These are phyloP conservation scores for Syngnathoides biaculeatus DNA, from an alignment of 2,113 vertebrate species.

Conservation along the genomic window DNA sequence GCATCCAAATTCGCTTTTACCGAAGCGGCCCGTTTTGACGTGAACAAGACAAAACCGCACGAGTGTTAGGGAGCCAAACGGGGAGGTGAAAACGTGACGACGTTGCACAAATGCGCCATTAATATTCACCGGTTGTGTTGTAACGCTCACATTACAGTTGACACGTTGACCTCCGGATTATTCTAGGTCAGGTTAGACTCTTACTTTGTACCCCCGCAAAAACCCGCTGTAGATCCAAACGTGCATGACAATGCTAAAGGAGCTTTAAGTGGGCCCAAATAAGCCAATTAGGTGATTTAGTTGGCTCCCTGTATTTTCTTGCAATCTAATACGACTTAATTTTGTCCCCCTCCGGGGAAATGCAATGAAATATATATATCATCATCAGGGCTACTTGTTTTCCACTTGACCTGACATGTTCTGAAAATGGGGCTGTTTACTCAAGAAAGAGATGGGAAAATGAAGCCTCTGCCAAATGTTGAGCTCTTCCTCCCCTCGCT, in stretches of 20 bases:
- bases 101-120: neutral
- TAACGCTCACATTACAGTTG: slow-evolving; percentile 4
- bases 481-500: slow-evolving; percentile 3
- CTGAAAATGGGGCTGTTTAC: slow-evolving; percentile 58
- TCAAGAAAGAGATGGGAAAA: slow-evolving; percentile 41
- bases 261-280: slow-evolving; percentile 20
- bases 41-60: neutral
- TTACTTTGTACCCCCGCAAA: neutral
- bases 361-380: slow-evolving; percentile 37
- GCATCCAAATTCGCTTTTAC: neutral
- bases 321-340: slow-evolving; percentile 28
- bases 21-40: neutral
- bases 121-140: slow-evolving; percentile 1
- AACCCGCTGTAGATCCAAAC: slow-evolving; percentile 28
- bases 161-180: slow-evolving; percentile 12
- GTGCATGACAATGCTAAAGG: slow-evolving; percentile 21
- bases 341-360: slow-evolving; percentile 29
- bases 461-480: slow-evolving; percentile 27
- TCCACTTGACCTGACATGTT: slow-evolving; percentile 70
- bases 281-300: slow-evolving; percentile 34
- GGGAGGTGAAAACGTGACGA: neutral
- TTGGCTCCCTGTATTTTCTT: slow-evolving; percentile 19
- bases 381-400: slow-evolving; percentile 60
- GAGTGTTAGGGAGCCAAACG: neutral
- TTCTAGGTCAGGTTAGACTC: slow-evolving; percentile 25